Percentiles rank a stretch among this genome's conserved stretches.
These are phyloP conservation scores for Agrochola lota DNA, from an alignment of 2,888 invertebrate species.

Conservation along the genomic window DNA sequence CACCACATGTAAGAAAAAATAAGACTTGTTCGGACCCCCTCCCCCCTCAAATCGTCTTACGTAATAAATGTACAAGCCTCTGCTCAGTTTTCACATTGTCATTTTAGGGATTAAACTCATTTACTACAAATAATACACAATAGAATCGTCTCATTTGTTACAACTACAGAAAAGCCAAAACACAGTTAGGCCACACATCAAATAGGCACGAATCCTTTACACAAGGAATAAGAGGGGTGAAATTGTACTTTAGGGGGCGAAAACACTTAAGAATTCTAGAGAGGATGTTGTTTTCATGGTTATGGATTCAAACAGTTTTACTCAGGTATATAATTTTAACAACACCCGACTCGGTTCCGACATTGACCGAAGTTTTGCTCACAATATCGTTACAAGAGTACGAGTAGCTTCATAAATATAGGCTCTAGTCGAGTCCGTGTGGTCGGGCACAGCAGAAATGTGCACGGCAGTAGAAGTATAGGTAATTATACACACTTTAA, in stretches of 20 bases:
- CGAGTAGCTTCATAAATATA: background rate
- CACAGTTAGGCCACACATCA: slow-evolving; percentile 73
- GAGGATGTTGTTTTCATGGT: background rate
- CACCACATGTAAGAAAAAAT: background rate
- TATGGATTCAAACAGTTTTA: background rate
- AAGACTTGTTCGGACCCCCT: background rate
- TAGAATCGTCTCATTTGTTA: slow-evolving; percentile 59
- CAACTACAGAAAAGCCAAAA: slow-evolving; percentile 60
- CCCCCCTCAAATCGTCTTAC: background rate
- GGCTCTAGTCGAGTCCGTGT: background rate
- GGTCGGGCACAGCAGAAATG: background rate
- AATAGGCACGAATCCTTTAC: slow-evolving; percentile 74
- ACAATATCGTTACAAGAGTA: background rate
- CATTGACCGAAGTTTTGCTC: background rate
- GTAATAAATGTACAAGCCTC: background rate
- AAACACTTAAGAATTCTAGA: background rate
- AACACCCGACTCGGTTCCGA: background rate
- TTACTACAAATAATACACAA: background rate
- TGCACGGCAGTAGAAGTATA: background rate
- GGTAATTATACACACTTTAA: background rate
- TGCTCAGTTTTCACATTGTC: background rate
- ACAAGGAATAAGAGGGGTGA: background rate
- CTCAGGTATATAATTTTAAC: background rate
- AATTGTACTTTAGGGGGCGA: slow-evolving; percentile 16
- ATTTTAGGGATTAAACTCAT: background rate